Conservation (phyloP, 2,888 invertebrate genomes). For the Blomia tropicalis region DNA sequence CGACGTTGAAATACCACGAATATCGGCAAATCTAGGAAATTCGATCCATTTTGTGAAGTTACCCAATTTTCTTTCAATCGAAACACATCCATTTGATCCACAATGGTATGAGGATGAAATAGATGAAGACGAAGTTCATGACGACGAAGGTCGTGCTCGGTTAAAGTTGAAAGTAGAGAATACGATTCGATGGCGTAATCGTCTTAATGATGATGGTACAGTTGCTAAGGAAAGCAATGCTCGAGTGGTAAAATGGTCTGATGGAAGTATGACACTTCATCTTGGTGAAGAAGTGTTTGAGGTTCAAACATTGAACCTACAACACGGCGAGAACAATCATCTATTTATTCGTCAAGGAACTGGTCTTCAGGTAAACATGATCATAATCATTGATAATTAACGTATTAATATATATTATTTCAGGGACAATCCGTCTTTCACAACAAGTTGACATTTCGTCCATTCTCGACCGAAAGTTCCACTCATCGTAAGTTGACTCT, state of each 20-base stretch:
- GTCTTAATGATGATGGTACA: slow-evolving; percentile 56
- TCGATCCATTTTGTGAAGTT: slow-evolving; percentile 89
- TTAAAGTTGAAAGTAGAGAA: slow-evolving; percentile 59
- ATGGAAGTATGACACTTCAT: slow-evolving; percentile 90
- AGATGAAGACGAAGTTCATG: slow-evolving; percentile 90
- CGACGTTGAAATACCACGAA: slow-evolving; percentile 90
- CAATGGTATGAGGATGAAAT: slow-evolving; percentile 94
- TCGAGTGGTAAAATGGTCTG: slow-evolving; percentile 88
- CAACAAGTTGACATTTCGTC: slow-evolving; percentile 88
- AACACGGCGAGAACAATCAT: slow-evolving; percentile 85
- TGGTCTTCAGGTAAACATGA: slow-evolving; percentile 48
- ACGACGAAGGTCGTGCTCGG: slow-evolving; percentile 87
- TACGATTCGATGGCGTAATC: slow-evolving; percentile 83
- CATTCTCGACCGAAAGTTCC: slow-evolving; percentile 95
- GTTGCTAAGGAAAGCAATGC: slow-evolving; percentile 80
- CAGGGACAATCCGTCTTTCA: slow-evolving; percentile 94
- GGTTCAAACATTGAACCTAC: slow-evolving; percentile 74
- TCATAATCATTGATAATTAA: background rate
- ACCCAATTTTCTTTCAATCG: slow-evolving; percentile 94
- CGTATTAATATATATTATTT: background rate
- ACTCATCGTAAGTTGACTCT: slow-evolving; percentile 98
- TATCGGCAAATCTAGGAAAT: slow-evolving; percentile 73
- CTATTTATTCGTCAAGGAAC: slow-evolving; percentile 93
- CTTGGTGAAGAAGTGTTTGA: slow-evolving; percentile 96
- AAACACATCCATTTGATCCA: slow-evolving; percentile 86